Conservation (phyloP, 2,797 vertebrate genomes). For the Amazona finschi region DNA sequence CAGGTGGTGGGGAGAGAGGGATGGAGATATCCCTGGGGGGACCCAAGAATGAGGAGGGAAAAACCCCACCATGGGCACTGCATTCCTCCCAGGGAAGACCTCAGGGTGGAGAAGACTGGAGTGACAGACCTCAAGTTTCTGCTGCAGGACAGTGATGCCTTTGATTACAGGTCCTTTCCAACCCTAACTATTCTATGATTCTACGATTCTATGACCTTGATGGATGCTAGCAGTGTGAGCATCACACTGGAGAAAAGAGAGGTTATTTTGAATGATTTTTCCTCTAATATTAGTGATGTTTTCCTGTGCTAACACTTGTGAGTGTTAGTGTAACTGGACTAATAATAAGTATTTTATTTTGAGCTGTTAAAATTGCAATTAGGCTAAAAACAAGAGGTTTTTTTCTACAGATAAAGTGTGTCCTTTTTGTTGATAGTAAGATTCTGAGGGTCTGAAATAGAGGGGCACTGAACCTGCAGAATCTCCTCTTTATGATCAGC, state of each 20-base stretch:
- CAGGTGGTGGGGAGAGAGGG: neutral
- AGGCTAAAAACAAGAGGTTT: neutral
- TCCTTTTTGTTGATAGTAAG: neutral
- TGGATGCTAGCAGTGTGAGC: neutral
- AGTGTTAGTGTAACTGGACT: neutral
- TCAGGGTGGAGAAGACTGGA: neutral
- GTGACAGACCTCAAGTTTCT: neutral
- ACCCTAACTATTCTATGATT: no score
- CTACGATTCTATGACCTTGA: neutral
- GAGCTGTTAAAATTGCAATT: neutral
- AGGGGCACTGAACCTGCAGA: neutral
- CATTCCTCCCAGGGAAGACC: neutral
- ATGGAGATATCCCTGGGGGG: neutral
- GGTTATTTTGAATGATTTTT: neutral
- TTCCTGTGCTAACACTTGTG: neutral
- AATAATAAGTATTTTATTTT: neutral
- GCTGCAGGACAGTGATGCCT: neutral
- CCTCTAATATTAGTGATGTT: neutral
- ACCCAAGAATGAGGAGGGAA: neutral
- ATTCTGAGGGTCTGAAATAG: neutral
- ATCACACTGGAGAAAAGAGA: neutral
- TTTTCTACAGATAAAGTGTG: neutral
- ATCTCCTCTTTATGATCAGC: neutral
- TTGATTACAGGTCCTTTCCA: neutral
- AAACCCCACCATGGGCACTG: neutral